These are phyloP conservation scores for Leucoraja erinaceus DNA, from an alignment of 2,113 vertebrate species.

Conservation along the genomic window DNA sequence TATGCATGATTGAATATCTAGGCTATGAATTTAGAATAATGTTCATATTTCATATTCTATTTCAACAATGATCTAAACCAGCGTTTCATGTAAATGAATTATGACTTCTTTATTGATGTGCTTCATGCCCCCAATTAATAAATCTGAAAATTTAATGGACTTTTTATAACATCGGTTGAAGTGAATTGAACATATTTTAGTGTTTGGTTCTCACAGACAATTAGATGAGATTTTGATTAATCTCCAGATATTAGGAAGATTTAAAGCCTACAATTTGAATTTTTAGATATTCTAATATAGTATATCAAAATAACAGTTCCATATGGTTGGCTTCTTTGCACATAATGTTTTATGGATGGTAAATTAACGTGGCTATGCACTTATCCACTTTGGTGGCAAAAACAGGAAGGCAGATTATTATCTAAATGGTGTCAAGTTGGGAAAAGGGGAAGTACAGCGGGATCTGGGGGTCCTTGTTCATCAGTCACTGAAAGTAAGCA, in stretches of 20 bases:
- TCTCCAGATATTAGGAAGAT: neutral
- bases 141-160: neutral
- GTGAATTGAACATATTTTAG: neutral
- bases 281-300: neutral
- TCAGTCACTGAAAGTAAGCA: too few species aligned
- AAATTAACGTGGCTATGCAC: neutral
- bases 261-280: neutral
- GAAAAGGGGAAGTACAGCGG: too few species aligned
- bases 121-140: neutral
- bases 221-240: neutral
- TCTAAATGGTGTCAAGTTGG: too few species aligned
- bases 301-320: neutral
- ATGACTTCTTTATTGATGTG: neutral
- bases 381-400: too few species aligned
- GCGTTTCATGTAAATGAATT: neutral
- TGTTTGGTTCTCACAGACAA: neutral
- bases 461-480: too few species aligned
- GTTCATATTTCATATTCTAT: neutral
- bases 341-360: neutral
- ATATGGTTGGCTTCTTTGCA: neutral
- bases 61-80: neutral
- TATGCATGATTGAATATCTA: neutral
- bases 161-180: neutral
- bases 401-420: too few species aligned
- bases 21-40: too few species aligned